A percentile compares a stretch with the other conserved stretches of the same genome.
Evolutionary conservation across 2,113 vertebrate species (phyloP).

Genomic region (Bombycilla garrulus): DNA sequence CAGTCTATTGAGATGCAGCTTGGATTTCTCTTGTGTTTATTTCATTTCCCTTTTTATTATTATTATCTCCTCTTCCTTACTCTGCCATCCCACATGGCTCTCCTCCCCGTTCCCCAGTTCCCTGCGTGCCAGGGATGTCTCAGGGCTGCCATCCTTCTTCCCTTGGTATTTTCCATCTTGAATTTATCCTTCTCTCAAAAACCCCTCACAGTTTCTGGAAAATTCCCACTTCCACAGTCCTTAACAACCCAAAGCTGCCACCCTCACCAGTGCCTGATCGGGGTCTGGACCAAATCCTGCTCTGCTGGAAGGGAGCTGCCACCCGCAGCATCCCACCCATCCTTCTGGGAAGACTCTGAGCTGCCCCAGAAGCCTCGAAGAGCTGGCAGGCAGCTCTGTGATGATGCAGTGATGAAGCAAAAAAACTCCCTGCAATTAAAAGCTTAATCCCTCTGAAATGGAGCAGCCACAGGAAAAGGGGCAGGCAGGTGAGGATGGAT

Average conservation of each 20-base stretch:
- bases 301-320: not conserved
- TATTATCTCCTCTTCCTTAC: not conserved
- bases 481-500: not conserved
- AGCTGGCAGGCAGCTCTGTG: not conserved
- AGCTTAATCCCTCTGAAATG: not conserved
- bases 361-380: not conserved
- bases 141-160: not conserved
- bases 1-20: not conserved
- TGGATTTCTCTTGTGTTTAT: not conserved
- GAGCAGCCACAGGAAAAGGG: not conserved
- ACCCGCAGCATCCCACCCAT: not conserved
- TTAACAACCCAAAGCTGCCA: not conserved
- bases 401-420: not conserved
- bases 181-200: not conserved
- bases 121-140: fast-evolving
- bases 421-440: not conserved
- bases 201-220: not conserved
- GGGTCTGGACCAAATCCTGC: not conserved
- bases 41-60: conserved; percentile 5
- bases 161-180: not conserved
- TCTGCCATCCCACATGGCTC: not conserved
- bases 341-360: not conserved
- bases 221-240: not conserved
- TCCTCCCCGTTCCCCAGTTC: not conserved
- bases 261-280: fast-evolving